phyloP scores from a whole-genome alignment of 2,888 invertebrate species.

The Habrosyne pyritoides region DNA sequence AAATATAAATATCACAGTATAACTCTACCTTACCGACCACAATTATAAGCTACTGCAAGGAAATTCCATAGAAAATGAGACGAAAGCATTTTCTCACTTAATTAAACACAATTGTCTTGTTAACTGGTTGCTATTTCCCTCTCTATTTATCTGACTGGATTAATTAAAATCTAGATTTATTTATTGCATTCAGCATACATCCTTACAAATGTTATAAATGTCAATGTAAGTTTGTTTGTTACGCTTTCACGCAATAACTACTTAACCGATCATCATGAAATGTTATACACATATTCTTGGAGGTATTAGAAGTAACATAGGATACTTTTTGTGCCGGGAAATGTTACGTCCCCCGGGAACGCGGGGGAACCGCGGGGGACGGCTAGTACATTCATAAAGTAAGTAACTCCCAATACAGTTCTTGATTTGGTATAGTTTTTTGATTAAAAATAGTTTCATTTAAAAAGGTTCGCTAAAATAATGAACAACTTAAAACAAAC shows the following conservation, averaged over 20 bases:
- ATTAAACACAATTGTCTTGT: slow-evolving; percentile 30
- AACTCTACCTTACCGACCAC: not conserved
- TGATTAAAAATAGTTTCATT: not conserved
- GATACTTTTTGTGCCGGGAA: no score
- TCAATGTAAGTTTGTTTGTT: no score
- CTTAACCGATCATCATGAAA: no score
- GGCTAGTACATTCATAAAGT: no score
- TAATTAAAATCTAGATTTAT: not conserved
- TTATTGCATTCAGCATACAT: not conserved
- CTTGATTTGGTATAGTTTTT: no score
- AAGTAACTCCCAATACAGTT: no score
- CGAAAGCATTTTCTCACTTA: slow-evolving; percentile 33
- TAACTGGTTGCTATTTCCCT: slow-evolving; percentile 12
- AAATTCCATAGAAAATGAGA: slow-evolving; percentile 25
- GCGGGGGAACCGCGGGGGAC: no score
- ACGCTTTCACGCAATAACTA: no score
- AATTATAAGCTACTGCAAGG: slow-evolving; percentile 1
- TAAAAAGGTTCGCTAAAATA: not conserved
- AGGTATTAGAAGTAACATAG: no score
- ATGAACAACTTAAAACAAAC: not conserved
- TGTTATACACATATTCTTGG: no score
- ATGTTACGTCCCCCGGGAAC: no score
- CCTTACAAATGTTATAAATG: no score
- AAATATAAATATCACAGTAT: not conserved
- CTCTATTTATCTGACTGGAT: slow-evolving; percentile 8